Base-by-base conservation (phyloP, 2,888 invertebrate genomes). In the Parthenolecanium corni region DNA sequence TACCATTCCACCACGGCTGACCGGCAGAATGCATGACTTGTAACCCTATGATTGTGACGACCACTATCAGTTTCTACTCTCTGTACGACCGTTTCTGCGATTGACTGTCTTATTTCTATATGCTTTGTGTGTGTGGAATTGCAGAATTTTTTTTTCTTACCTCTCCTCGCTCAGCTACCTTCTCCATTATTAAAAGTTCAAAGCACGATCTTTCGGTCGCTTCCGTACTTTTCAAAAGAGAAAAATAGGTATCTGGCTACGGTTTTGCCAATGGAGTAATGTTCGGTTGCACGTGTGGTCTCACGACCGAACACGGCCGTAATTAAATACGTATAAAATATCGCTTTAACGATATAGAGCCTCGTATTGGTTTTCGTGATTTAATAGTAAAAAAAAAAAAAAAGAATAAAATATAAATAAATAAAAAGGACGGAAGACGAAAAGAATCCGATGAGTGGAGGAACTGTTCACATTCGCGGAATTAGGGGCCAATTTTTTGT, bases 271-370 rank as follows among this genome's bases (percentile, higher is more conserved):
- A 23, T 47, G 21, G 49, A 46, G 61, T 61, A 61, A 61, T 51
- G 61, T 61, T 51, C 23, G 61, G 40, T 61, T 61, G 61, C 51
- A 61, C 61, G 61, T 61, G 61, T 61, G 61, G 61, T 61, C 61
- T 61, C 61, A 61, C 61, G 61, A 61, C 47, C 51, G 51, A 61
- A 61, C 51, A 61, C 49, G 61, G 51, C 49, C 61, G 61, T 61
- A 61, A 61, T 61, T 61, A 61, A 61, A 61, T 61, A 61, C 61
- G 61, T 51, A 61, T 61, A 61, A 61, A 61, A 61, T 61, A 61
- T 61, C 61, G 58, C 61, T 61, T 61, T 49, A 49, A 61, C 61
- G 61, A 61, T 57, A 57, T 46, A 57, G 9, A 31, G 31, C n/a
- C 42, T 24, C 57, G 57, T 57, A 57, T 61, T 61, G 61, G 51